These are phyloP conservation scores for Myotis daubentonii DNA, from an alignment of 2,797 vertebrate species.

Conservation along the genomic window DNA sequence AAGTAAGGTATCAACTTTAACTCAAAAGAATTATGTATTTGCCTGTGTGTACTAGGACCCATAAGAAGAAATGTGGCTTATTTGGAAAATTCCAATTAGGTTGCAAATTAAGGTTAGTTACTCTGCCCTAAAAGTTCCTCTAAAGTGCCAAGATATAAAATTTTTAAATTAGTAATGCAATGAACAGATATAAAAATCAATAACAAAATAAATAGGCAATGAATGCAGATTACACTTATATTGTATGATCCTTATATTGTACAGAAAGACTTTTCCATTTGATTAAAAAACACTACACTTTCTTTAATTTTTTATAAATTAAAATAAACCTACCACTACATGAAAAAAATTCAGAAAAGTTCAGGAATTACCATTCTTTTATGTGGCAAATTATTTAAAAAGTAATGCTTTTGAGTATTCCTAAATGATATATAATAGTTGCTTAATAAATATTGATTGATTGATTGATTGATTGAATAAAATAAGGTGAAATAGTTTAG, in stretches of 20 bases:
- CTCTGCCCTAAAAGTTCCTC: background rate
- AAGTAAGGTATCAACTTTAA: slow-evolving; percentile 30
- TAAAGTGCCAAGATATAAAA: background rate
- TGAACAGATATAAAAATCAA: background rate
- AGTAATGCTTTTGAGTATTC: slow-evolving; percentile 40
- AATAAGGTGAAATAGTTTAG: background rate
- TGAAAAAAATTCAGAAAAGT: background rate
- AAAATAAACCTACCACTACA: background rate
- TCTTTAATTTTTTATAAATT: background rate
- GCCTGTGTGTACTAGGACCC: background rate
- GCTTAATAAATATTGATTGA: slow-evolving; percentile 21
- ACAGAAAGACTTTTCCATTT: slow-evolving; percentile 5
- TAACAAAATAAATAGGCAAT: background rate
- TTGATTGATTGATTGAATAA: background rate
- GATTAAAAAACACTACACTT: background rate
- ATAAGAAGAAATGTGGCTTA: background rate
- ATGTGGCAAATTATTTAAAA: background rate
- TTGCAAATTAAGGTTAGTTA: slow-evolving; percentile 35
- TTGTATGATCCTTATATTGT: background rate
- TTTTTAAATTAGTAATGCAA: slow-evolving; percentile 14
- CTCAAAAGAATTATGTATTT: slow-evolving; percentile 14
- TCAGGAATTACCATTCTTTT: background rate
- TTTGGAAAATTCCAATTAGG: background rate
- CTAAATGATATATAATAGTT: slow-evolving; percentile 14
- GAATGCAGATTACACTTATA: background rate